Conservation (phyloP, 2,888 invertebrate species). For the Sesia bembeciformis region DNA sequence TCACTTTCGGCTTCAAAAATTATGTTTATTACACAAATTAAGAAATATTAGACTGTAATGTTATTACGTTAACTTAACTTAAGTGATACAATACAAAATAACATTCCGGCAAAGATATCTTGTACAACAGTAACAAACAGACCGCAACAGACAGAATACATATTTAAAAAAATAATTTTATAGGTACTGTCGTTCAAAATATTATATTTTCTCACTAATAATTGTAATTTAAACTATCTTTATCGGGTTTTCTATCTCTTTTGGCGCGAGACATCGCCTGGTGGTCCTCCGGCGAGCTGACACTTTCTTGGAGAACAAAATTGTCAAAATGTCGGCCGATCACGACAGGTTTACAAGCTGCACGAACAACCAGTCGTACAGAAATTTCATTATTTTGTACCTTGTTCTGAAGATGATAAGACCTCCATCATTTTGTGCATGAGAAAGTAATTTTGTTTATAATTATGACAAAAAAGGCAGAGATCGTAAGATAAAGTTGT, state of each 20-base stretch:
- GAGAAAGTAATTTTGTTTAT: slow-evolving; percentile 7
- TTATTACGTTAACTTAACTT: no score
- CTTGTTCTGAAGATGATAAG: no score
- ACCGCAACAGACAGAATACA: no score
- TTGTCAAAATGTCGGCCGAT: slow-evolving; percentile 68
- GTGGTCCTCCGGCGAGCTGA: slow-evolving; percentile 57
- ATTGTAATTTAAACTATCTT: slow-evolving; percentile 56
- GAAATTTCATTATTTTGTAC: no score
- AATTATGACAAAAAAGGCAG: slow-evolving; percentile 39
- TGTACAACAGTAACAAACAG: no score
- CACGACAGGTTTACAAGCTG: slow-evolving; percentile 17
- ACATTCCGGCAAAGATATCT: no score
- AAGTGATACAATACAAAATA: no score
- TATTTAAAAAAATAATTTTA: no score
- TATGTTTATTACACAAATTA: no score
- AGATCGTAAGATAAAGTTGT: slow-evolving; percentile 43
- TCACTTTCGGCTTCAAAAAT: no score
- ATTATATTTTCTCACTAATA: slow-evolving; percentile 41
- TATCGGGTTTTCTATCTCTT: slow-evolving; percentile 39
- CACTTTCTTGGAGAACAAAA: slow-evolving; percentile 55
- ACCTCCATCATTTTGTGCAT: no score
- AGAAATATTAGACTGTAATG: no score
- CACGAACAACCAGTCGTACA: neutral
- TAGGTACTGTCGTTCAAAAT: slow-evolving; percentile 14
- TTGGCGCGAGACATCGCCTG: slow-evolving; percentile 34